phyloP scores from a whole-genome alignment of 2,888 invertebrate species.

The Eupithecia pulchellata region DNA sequence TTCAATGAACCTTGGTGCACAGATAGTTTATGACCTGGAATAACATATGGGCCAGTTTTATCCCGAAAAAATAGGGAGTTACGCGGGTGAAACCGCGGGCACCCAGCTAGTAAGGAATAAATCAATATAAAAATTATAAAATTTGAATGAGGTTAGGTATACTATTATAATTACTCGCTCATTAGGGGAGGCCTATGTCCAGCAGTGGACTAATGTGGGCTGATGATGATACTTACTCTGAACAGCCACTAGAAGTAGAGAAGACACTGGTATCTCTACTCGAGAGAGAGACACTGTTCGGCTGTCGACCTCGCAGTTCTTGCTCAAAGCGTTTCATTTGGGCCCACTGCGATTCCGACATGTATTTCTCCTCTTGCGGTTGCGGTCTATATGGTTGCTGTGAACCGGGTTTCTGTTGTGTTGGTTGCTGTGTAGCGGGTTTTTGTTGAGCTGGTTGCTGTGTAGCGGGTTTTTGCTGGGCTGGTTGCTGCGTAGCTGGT shows the following conservation, averaged over 20 bases:
- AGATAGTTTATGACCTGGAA: too few relatives aligned
- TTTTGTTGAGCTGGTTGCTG: background rate
- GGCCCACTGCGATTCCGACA: constrained; percentile 40
- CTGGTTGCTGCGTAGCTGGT: background rate
- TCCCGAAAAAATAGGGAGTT: too few relatives aligned
- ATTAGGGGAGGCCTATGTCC: too few relatives aligned
- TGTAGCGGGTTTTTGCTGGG: background rate
- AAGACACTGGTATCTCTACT: constrained; percentile 80
- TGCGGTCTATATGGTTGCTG: background rate
- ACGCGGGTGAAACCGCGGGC: too few relatives aligned
- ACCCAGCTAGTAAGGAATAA: too few relatives aligned
- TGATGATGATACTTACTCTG: constrained; percentile 61
- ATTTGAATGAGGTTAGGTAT: too few relatives aligned
- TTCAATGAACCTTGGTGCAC: too few relatives aligned
- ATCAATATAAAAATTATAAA: too few relatives aligned
- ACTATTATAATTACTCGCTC: too few relatives aligned
- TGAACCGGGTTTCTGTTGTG: background rate
- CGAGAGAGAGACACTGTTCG: constrained; percentile 64
- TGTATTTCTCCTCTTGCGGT: constrained; percentile 17
- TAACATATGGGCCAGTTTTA: too few relatives aligned
- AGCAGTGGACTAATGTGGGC: too few relatives aligned
- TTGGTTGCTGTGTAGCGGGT: background rate
- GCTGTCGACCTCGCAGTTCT: constrained; percentile 54
- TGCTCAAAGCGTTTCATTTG: constrained; percentile 50
- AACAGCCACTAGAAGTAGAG: constrained; percentile 78